Percentiles rank a stretch among this genome's conserved stretches.
phyloP scores from a whole-genome alignment of 2,113 vertebrate species.

The Malurus cyaneus region DNA sequence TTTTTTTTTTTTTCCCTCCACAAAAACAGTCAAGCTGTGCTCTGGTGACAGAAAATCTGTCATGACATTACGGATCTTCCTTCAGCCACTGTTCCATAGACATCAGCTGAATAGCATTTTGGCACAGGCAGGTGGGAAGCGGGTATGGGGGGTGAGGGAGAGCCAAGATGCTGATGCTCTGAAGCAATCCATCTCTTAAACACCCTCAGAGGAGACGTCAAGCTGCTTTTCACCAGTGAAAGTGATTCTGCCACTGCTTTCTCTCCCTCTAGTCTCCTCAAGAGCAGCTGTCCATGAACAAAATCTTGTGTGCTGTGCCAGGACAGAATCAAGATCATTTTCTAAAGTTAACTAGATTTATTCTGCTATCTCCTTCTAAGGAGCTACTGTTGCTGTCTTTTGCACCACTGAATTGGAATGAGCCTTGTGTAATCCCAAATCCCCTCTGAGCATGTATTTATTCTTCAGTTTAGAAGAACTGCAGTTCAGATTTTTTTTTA shows the following conservation, averaged over 20 bases:
- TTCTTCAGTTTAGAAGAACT: slow-evolving; percentile 34
- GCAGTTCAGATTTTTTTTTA: neutral
- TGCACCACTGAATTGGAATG: neutral
- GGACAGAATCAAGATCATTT: slow-evolving; percentile 13
- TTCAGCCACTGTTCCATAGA: neutral
- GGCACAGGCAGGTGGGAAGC: neutral
- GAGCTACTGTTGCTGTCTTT: slow-evolving; percentile 26
- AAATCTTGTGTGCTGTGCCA: neutral
- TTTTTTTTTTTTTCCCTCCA: neutral
- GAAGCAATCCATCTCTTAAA: neutral
- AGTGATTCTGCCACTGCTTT: neutral
- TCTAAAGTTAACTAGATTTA: slow-evolving; percentile 43
- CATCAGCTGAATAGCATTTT: slow-evolving; percentile 20
- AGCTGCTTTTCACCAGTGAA: neutral
- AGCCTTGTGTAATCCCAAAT: slow-evolving; percentile 38
- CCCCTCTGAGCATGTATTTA: slow-evolving; percentile 9
- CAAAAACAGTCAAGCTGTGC: slow-evolving; percentile 10
- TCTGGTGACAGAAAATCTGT: slow-evolving; percentile 35
- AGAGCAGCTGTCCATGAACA: slow-evolving; percentile 33
- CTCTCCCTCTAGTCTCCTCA: neutral
- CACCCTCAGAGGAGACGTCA: neutral
- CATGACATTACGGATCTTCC: neutral
- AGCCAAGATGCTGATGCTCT: slow-evolving; percentile 11
- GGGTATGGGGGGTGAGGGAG: neutral
- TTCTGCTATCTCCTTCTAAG: slow-evolving; percentile 28